Base-by-base conservation (phyloP, 1,140 invertebrate genomes). In the Caerostris extrusa region DNA sequence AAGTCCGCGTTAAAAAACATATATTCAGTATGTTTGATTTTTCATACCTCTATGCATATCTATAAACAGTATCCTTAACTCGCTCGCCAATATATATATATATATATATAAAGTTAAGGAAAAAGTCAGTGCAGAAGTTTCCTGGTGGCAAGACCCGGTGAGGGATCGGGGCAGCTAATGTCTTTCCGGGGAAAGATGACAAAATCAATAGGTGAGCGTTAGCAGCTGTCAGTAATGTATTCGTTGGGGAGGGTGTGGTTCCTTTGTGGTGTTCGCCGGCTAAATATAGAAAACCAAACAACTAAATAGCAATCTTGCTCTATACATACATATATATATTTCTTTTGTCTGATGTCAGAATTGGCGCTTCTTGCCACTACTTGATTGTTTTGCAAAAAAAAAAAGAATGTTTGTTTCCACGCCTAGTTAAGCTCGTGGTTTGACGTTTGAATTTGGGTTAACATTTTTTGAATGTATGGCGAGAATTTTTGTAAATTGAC, bases 191-290 rank as follows among this genome's bases (percentile, higher is more conserved):
- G 55, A 85, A 85, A 85, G 90, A 92, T 92, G 90, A 92, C 90
- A 92, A 92, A 92, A 92, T 92, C 90, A 92, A 92, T 92, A 92
- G 90, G 82, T 92, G 77, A 61, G 71, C 58, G 53, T 67, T 12
- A 69, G 77, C 90, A 85, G 90, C 90, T 92, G 90, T 85, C 81
- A 61, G 90, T 92, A 92, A 92, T 92, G 90, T 64, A 50, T 81
- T 53, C 90, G 8, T 53, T 12, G 69, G 82, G 57, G 55, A 56
- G 58, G 57, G 81, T 67, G 90, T 19, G 83, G 83, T 17, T 58
- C 83, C 56, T 85, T 85, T 85, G 83, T 60, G 83, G 83, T 85
- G 57, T 77, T 14, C 77, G 14, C 14, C 10, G 17, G 83, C 83
- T 85, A 85, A 85, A 85, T 85, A 85, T 85, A 85, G 71, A 77